Percentiles rank a stretch among this genome's conserved stretches.
Evolutionary conservation across 2,888 invertebrate species (phyloP).

Genomic region (Drosophila ochracea): DNA sequence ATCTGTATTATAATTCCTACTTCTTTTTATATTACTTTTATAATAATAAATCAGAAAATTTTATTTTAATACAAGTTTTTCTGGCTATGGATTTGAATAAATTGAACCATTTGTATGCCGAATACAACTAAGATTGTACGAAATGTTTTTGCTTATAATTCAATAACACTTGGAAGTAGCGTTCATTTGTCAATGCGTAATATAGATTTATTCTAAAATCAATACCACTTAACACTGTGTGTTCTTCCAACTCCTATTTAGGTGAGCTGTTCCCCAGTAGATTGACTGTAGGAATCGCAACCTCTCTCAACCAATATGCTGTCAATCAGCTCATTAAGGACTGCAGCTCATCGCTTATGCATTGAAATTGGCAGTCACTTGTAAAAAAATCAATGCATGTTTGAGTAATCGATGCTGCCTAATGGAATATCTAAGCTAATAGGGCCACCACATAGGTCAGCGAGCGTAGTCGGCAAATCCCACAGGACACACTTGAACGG

Average conservation of each 20-base stretch:
- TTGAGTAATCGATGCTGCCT: slow-evolving; percentile 78
- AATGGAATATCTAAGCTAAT: slow-evolving; percentile 80
- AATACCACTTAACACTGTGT: not conserved
- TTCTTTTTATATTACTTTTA: not conserved
- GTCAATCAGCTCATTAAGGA: slow-evolving; percentile 64
- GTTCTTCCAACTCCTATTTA: not conserved
- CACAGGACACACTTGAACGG: not conserved
- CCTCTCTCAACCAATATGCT: slow-evolving; percentile 23
- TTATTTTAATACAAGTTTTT: too few relatives aligned
- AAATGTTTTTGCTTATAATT: not conserved
- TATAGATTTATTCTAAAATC: not conserved
- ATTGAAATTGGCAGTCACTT: slow-evolving; percentile 79
- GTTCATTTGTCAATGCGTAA: not conserved
- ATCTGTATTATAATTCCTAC: not conserved
- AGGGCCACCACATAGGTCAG: slow-evolving; percentile 31
- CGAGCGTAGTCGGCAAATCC: slow-evolving; percentile 19
- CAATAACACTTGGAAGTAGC: not conserved
- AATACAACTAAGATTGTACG: not conserved
- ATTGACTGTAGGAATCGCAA: not conserved
- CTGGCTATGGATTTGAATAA: not conserved
- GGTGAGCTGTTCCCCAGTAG: not conserved
- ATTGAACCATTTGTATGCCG: not conserved
- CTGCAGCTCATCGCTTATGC: slow-evolving; percentile 72
- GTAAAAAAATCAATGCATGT: slow-evolving; percentile 80
- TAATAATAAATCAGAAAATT: too few relatives aligned